Conservation (phyloP, 2,113 vertebrate species). For the Osmerus eperlanus region DNA sequence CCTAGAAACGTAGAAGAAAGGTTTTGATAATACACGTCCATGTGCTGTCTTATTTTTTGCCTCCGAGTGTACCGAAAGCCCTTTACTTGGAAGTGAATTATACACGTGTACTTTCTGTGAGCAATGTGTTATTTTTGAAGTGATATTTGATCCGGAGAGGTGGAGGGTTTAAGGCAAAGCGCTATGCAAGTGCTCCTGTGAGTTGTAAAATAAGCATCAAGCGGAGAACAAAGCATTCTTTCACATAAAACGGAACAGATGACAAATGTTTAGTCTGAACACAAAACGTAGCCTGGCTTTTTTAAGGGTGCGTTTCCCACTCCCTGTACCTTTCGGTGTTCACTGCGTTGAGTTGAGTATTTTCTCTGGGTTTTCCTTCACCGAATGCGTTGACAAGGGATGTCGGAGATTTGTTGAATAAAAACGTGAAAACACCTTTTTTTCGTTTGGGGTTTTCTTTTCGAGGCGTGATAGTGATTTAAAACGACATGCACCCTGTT, state of each 20-base stretch:
- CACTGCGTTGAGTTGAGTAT: constrained; percentile 28
- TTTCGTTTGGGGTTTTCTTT: neutral
- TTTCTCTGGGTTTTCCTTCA: constrained; percentile 34
- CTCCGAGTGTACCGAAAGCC: constrained; percentile 24
- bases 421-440: neutral
- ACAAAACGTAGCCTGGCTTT: constrained; percentile 42
- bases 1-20: constrained; percentile 17
- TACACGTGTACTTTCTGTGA: constrained; percentile 41
- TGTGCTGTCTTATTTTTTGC: constrained; percentile 16
- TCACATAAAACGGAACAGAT: constrained; percentile 53
- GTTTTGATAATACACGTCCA: constrained; percentile 25
- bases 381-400: constrained; percentile 24
- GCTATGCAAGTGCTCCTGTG: constrained; percentile 56
- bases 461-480: too few species aligned
- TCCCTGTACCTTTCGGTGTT: constrained; percentile 33
- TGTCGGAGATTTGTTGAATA: constrained; percentile 40
- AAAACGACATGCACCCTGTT: too few species aligned
- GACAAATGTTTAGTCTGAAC: constrained; percentile 57
- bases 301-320: constrained; percentile 34
- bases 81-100: constrained; percentile 31
- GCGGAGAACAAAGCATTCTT: constrained; percentile 54
- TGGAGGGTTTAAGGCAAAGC: constrained; percentile 44
- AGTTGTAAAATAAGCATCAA: constrained; percentile 48
- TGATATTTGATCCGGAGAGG: constrained; percentile 53
- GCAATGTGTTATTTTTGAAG: constrained; percentile 51